Base-by-base conservation (phyloP, 2,888 invertebrate species). In the Bruchidius siliquastri region DNA sequence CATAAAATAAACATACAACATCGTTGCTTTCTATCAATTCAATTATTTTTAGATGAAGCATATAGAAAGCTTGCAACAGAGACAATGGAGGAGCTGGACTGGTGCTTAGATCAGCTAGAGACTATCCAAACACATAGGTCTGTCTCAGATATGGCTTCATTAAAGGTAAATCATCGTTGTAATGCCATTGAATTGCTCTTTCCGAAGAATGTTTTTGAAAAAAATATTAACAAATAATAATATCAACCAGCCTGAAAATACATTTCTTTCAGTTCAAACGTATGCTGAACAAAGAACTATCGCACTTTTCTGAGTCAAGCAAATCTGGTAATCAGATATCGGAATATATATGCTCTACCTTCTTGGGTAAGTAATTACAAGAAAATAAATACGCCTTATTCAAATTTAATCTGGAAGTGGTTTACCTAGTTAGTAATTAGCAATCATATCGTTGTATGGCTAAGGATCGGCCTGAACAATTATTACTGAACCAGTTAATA, bases 41-140 rank as follows among this genome's bases (percentile, higher is more conserved):
- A 30, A 3, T 6, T 6, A 8, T 21, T 91, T 91, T 0, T 88
- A 92, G 97, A 98, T 89, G 97, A 97, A 87, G 90, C 93, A 84
- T 96, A 96, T 88, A 93, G 94, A 90, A 96, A 97, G 88, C 89
- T 98, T 87, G 97, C 98, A 75, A 89, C 96, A 87, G 98, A 99
- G 87, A 98, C 98, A 70, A 93, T 99, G 88, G 98, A 99, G 87
- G 99, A 99, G 89, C 90, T 99, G 88, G 99, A 99, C 89, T 99
- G 99, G 99, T 99, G 99, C 87, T 90, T 99, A 89, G 99, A 99
- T 89, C 99, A 99, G 90, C 89, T 99, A 88, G 99, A 99, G 90
- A 98, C 98, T 80, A 98, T 99, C 87, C 99, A 99, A 90, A 98
- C 98, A 77, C 98, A 99, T 89, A 94, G 98, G 86, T 98, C 98